phyloP scores from a whole-genome alignment of 2,888 invertebrate species.

The Salticus scenicus region DNA sequence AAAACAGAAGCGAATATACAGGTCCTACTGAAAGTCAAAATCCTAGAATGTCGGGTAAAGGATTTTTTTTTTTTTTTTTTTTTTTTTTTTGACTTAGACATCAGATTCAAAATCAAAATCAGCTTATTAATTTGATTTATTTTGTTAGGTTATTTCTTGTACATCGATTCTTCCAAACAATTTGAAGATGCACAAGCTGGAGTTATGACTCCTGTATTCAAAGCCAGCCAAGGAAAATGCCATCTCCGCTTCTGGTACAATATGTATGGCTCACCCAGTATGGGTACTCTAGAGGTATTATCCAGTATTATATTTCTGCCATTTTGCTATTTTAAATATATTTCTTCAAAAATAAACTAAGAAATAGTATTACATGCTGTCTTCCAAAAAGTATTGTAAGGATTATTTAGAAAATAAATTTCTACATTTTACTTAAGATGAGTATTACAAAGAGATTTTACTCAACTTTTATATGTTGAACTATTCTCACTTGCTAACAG shows the following conservation, averaged over 20 bases:
- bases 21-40: slow-evolving; percentile 49
- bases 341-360: too few species aligned
- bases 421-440: too few species aligned
- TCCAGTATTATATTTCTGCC: background rate
- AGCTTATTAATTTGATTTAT: too few species aligned
- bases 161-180: slow-evolving; percentile 42
- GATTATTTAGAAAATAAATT: too few species aligned
- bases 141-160: slow-evolving; percentile 56
- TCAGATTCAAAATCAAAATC: too few species aligned
- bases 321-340: background rate
- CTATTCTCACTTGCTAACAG: too few species aligned
- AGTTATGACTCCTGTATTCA: slow-evolving; percentile 54
- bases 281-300: slow-evolving; percentile 59
- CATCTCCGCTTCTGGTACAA: slow-evolving; percentile 65
- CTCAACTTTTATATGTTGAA: too few species aligned
- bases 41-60: slow-evolving; percentile 41
- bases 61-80: too few species aligned
- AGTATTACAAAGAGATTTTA: too few species aligned
- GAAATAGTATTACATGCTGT: too few species aligned
- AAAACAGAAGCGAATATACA: slow-evolving; percentile 29
- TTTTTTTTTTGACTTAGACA: too few species aligned
- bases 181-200: slow-evolving; percentile 41
- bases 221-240: slow-evolving; percentile 51
- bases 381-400: too few species aligned
- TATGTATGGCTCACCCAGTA: slow-evolving; percentile 56